Percentiles rank a stretch among this genome's conserved stretches.
These are phyloP conservation scores for Oryzias celebensis DNA, from an alignment of 2,113 vertebrate species.

Conservation along the genomic window DNA sequence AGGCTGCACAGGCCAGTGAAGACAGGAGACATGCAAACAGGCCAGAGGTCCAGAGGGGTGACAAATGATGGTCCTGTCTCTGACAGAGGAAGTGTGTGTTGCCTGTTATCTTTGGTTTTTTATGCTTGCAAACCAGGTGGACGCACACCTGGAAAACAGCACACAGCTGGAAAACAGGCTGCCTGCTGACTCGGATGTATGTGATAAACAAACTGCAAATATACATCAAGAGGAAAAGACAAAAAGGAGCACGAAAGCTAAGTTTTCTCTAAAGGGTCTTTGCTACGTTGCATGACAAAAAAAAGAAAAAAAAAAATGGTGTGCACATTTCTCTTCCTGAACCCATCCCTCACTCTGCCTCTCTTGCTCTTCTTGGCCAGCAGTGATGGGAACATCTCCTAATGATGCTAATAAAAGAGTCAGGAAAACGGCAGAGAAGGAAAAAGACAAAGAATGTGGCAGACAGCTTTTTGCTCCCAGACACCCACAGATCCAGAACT, in stretches of 20 bases:
- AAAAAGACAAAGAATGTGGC: constrained; percentile 55
- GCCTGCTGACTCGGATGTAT: background rate
- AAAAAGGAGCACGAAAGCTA: background rate
- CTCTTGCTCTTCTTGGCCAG: constrained; percentile 54
- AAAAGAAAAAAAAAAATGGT: background rate
- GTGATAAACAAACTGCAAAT: constrained; percentile 1
- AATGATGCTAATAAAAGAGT: constrained; percentile 71
- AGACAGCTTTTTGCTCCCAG: constrained; percentile 65
- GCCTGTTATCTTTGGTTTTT: constrained; percentile 26
- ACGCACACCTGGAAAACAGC: constrained; percentile 50
- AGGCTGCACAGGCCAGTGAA: constrained; percentile 23
- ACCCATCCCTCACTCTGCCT: constrained; percentile 30
- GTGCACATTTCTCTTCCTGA: constrained; percentile 38
- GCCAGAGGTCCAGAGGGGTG: constrained; percentile 20
- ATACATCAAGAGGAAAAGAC: constrained; percentile 2
- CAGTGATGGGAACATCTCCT: constrained; percentile 57
- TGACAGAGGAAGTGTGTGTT: constrained; percentile 14
- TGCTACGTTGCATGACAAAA: constrained; percentile 26
- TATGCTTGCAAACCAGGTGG: constrained; percentile 39
- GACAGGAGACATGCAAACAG: background rate
- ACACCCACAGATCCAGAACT: constrained; percentile 65
- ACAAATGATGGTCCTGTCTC: constrained; percentile 13
- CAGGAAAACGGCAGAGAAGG: constrained; percentile 65
- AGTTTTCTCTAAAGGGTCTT: constrained; percentile 20
- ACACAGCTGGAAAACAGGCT: constrained; percentile 11